Evolutionary conservation across 2,113 vertebrate genomes (phyloP).

Genomic region (Charina bottae): DNA sequence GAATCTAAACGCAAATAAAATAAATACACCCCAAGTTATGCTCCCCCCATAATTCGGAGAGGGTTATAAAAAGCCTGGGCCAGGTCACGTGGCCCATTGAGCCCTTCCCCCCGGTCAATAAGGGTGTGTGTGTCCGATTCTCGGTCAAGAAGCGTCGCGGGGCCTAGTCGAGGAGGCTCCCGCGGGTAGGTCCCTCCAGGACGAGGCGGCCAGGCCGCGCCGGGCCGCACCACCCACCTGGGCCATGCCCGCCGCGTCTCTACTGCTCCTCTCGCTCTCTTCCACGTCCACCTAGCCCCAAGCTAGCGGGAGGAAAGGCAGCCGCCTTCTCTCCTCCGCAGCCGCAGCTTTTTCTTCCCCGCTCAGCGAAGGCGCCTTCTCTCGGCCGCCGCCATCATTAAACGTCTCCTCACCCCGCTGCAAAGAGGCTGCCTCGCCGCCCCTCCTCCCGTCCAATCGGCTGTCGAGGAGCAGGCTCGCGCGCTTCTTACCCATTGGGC

Average conservation of each 20-base stretch:
- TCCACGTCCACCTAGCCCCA: neutral
- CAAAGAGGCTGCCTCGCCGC: neutral
- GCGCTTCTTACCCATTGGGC: neutral
- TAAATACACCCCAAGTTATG: neutral
- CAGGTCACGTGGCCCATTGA: no score
- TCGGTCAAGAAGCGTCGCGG: neutral
- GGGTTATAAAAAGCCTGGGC: neutral
- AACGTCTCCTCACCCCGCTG: constrained; percentile 26
- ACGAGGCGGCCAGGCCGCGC: neutral
- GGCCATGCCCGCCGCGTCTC: constrained; percentile 49
- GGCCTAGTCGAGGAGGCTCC: neutral
- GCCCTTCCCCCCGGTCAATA: neutral
- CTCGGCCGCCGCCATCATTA: constrained; percentile 24
- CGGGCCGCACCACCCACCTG: constrained; percentile 57
- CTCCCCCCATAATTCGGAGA: neutral
- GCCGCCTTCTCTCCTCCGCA: neutral
- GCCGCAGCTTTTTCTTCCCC: fast-evolving
- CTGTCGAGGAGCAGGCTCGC: neutral
- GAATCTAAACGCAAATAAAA: neutral
- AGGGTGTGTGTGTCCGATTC: neutral
- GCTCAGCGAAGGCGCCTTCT: constrained; percentile 22
- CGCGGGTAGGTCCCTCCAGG: neutral
- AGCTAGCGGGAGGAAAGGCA: neutral
- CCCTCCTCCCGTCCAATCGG: neutral
- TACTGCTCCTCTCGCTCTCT: neutral